A percentile compares a stretch with the other conserved stretches of the same genome.
Conservation (phyloP, 1,140 invertebrate genomes). For the Drosophila pseudoananassae region DNA sequence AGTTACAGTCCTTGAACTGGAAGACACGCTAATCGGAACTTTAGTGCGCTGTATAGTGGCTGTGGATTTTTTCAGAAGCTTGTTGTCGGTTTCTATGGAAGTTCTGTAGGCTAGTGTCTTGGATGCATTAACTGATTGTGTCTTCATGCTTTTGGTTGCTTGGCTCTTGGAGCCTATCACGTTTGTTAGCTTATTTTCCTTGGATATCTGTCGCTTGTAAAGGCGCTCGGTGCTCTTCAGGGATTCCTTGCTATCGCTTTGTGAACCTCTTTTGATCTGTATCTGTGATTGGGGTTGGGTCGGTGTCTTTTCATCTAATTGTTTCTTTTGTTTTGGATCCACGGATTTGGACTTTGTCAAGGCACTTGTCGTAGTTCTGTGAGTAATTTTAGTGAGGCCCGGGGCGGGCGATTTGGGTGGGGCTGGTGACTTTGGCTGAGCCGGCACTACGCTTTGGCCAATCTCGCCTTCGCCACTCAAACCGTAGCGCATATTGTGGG, state of each 20-base stretch:
- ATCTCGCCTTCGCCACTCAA: constrained; percentile 50
- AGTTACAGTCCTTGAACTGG: constrained; percentile 60
- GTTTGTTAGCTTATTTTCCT: constrained; percentile 67
- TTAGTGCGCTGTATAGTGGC: constrained; percentile 63
- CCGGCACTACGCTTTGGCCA: constrained; percentile 53
- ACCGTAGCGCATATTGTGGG: constrained; percentile 67
- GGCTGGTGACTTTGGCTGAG: constrained; percentile 64
- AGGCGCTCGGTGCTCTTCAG: constrained; percentile 65
- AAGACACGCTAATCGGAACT: constrained; percentile 77
- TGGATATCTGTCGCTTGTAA: constrained; percentile 71
- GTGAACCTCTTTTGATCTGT: constrained; percentile 46
- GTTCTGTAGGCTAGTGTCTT: constrained; percentile 73
- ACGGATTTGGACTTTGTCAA: constrained; percentile 65
- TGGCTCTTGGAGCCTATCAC: constrained; percentile 78
- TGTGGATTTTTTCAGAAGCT: constrained; percentile 54
- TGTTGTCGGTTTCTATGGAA: constrained; percentile 79
- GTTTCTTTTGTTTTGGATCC: constrained; percentile 53
- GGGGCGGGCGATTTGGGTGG: constrained; percentile 66
- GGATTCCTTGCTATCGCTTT: constrained; percentile 65
- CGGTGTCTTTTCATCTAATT: constrained; percentile 30
- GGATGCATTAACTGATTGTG: constrained; percentile 71
- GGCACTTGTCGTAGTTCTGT: constrained; percentile 65
- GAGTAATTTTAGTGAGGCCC: constrained; percentile 37
- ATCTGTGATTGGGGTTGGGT: constrained; percentile 24
- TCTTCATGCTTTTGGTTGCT: constrained; percentile 74